Evolutionary conservation across 2,113 vertebrate species (phyloP).

Genomic region (Solea senegalensis): DNA sequence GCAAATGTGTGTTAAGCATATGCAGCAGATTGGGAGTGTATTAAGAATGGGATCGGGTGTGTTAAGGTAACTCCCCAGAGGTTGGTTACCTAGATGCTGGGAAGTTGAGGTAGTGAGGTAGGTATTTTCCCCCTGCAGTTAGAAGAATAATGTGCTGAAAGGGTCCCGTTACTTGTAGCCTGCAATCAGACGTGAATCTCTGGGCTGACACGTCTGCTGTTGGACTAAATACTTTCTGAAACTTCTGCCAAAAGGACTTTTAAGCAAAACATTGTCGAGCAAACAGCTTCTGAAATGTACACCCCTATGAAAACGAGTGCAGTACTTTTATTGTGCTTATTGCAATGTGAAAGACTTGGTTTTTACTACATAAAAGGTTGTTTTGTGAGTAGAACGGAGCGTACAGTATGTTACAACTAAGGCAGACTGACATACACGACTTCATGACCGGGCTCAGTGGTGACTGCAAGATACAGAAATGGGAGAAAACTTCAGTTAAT

Average conservation of each 20-base stretch:
- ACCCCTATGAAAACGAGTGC: background rate
- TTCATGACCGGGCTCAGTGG: no score
- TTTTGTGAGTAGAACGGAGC: slow-evolving; percentile 29
- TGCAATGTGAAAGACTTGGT: slow-evolving; percentile 6
- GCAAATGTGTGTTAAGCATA: slow-evolving; percentile 40
- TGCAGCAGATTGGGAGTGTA: slow-evolving; percentile 32
- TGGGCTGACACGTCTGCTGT: slow-evolving; percentile 21
- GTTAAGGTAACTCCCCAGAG: background rate
- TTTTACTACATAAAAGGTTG: slow-evolving; percentile 23
- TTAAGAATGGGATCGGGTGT: slow-evolving; percentile 27
- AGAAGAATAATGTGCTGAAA: slow-evolving; percentile 27
- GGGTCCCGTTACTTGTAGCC: slow-evolving; percentile 54
- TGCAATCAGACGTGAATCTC: slow-evolving; percentile 44
- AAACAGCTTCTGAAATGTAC: background rate
- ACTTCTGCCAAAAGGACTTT: slow-evolving; percentile 9
- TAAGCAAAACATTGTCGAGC: background rate
- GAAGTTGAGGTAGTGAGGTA: slow-evolving; percentile 43
- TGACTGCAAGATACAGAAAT: background rate
- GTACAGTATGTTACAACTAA: background rate
- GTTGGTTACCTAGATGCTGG: slow-evolving; percentile 10
- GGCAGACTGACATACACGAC: no score
- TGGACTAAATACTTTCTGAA: slow-evolving; percentile 50
- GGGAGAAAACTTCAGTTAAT: slow-evolving; percentile 1
- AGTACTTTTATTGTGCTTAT: background rate
- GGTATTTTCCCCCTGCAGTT: slow-evolving; percentile 32